These are phyloP conservation scores for Herminia tarsipennalis DNA, from an alignment of 2,888 invertebrate species.

Conservation along the genomic window DNA sequence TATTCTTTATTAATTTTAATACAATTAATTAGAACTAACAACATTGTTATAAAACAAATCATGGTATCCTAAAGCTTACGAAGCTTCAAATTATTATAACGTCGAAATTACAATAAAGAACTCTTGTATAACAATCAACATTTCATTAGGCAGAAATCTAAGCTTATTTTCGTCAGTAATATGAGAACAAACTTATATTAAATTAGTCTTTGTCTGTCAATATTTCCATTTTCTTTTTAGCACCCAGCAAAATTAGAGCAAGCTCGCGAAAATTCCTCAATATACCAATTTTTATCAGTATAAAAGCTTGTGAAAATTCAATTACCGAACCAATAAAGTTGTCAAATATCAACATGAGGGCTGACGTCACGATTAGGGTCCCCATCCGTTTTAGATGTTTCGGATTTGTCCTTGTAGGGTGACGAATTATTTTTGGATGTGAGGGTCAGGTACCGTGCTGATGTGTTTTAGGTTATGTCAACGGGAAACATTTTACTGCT, in stretches of 20 bases:
- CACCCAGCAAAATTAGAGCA: conserved; percentile 40
- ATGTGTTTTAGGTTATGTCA: conserved; percentile 2
- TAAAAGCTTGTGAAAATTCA: conserved; percentile 70
- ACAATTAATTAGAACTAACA: no score
- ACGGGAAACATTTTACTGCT: neutral
- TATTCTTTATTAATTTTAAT: no score
- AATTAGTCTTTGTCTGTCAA: conserved; percentile 26
- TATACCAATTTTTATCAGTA: conserved; percentile 63
- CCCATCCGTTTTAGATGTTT: conserved; percentile 24
- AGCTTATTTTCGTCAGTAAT: no score
- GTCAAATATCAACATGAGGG: conserved; percentile 70
- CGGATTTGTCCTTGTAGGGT: conserved; percentile 24
- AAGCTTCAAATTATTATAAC: no score
- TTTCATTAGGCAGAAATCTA: no score
- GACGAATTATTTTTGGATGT: conserved; percentile 22
- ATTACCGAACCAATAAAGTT: conserved; percentile 74
- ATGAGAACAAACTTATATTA: neutral
- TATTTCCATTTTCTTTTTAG: conserved; percentile 45
- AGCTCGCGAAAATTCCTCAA: conserved; percentile 45
- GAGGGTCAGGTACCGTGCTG: conserved; percentile 9
- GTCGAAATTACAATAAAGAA: no score
- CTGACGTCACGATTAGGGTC: conserved; percentile 41
- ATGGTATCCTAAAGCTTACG: no score
- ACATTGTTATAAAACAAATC: no score
- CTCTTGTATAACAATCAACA: no score